Percentiles rank a stretch among this genome's conserved stretches.
These are phyloP conservation scores for Crossocerus cetratus DNA, from an alignment of 2,888 invertebrate species.

Conservation along the genomic window DNA sequence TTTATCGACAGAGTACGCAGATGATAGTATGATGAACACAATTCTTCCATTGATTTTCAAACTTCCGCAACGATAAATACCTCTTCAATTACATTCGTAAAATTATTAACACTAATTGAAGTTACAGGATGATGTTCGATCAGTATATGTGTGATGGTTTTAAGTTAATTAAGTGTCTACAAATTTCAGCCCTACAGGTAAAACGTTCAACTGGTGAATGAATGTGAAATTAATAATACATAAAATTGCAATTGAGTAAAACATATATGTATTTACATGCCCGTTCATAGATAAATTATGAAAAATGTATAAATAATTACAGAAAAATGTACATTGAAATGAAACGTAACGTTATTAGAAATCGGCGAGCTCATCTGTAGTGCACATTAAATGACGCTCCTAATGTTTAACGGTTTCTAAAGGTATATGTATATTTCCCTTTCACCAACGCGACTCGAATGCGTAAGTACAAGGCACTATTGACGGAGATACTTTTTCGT, in stretches of 20 bases:
- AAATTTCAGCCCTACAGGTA: conserved; percentile 21
- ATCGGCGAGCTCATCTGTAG: conserved; percentile 22
- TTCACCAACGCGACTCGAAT: conserved; percentile 35
- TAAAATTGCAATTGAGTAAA: conserved; percentile 35
- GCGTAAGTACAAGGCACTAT: conserved; percentile 59
- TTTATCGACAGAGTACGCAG: no score
- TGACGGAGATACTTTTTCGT: conserved; percentile 19
- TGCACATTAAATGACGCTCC: conserved; percentile 24
- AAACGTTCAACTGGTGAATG: conserved; percentile 15
- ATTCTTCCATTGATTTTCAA: no score
- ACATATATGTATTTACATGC: conserved; percentile 55
- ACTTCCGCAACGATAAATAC: no score
- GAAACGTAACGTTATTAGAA: conserved; percentile 36
- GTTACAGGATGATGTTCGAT: no score
- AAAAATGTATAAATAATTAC: conserved; percentile 61
- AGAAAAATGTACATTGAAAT: conserved; percentile 60
- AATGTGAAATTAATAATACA: conserved; percentile 30
- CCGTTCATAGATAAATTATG: conserved; percentile 62
- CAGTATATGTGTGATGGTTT: no score
- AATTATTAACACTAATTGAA: no score
- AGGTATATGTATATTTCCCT: conserved; percentile 33
- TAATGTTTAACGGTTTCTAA: conserved; percentile 29
- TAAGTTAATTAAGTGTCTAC: no score
- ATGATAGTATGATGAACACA: no score
- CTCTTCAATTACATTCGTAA: no score